Evolutionary conservation across 2,888 invertebrate species (phyloP).

Genomic region (Dryadula phaetusa): DNA sequence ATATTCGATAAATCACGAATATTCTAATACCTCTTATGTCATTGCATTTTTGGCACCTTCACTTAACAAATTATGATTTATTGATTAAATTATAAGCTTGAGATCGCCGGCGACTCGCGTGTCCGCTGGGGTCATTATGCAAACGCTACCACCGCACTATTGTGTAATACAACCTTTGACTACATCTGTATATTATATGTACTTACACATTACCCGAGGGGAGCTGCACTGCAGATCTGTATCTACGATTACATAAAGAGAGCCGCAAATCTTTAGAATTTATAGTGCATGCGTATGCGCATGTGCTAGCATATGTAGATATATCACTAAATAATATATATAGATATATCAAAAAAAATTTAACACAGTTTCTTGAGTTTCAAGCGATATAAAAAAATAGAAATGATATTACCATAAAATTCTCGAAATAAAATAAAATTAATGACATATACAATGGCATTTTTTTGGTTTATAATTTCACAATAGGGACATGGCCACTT

Average conservation of each 20-base stretch:
- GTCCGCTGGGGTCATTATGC: constrained; percentile 29
- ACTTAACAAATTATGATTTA: constrained; percentile 36
- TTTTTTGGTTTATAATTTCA: no score
- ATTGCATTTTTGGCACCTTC: constrained; percentile 14
- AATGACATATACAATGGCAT: no score
- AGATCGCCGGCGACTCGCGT: neutral
- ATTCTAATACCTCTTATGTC: neutral
- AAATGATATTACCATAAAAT: no score
- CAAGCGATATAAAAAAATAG: neutral
- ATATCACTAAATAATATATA: no score
- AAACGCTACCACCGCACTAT: constrained; percentile 24
- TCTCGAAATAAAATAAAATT: no score
- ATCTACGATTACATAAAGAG: constrained; percentile 33
- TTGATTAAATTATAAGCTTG: constrained; percentile 31
- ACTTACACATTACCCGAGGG: neutral
- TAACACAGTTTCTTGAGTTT: neutral
- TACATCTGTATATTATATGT: constrained; percentile 23
- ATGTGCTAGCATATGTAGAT: neutral
- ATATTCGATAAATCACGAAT: neutral
- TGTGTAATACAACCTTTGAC: constrained; percentile 40
- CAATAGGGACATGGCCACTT: no score
- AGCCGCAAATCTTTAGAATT: neutral
- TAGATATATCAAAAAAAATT: no score
- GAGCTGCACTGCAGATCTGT: constrained; percentile 26
- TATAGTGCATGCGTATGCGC: no score